Percentiles rank a stretch among this genome's conserved stretches.
Conservation (phyloP, 2,113 vertebrate genomes). For the Cyphomyrus discorhynchus region DNA sequence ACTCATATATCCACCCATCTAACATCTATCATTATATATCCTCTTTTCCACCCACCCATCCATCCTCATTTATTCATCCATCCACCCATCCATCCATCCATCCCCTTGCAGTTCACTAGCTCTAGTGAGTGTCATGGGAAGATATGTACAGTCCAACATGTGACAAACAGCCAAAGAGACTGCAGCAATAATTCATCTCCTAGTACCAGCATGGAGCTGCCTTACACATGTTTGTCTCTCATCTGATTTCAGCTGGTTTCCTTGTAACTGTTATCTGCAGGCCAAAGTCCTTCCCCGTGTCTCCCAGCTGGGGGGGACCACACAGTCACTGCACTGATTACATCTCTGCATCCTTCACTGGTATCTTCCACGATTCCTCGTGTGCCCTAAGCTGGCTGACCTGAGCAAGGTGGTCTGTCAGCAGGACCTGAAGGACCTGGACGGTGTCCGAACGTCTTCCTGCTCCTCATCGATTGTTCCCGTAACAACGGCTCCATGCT, state of each 20-base stretch:
- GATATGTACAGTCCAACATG: not conserved
- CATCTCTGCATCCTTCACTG: not conserved
- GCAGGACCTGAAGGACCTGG: constrained; percentile 66
- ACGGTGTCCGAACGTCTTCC: constrained; percentile 81
- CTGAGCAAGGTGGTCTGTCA: constrained; percentile 35
- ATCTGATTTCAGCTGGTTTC: not conserved
- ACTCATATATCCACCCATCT: not conserved
- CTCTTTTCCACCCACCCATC: not conserved
- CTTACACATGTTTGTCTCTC: not conserved
- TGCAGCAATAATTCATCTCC: not conserved
- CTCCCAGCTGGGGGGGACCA: too few species aligned
- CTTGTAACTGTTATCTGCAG: not conserved
- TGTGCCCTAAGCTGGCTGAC: not conserved
- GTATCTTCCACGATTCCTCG: not conserved
- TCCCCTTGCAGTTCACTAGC: not conserved
- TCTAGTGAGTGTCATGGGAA: not conserved
- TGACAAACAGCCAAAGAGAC: not conserved
- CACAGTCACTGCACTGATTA: not conserved
- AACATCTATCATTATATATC: not conserved
- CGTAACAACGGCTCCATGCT: constrained; percentile 94
- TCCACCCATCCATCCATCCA: not conserved
- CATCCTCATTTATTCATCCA: not conserved
- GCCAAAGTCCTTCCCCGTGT: not conserved
- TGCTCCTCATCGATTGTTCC: constrained; percentile 99
- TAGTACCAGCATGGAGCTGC: not conserved